These are phyloP conservation scores for Cartodere bifasciata DNA, from an alignment of 2,888 invertebrate species.

Conservation along the genomic window DNA sequence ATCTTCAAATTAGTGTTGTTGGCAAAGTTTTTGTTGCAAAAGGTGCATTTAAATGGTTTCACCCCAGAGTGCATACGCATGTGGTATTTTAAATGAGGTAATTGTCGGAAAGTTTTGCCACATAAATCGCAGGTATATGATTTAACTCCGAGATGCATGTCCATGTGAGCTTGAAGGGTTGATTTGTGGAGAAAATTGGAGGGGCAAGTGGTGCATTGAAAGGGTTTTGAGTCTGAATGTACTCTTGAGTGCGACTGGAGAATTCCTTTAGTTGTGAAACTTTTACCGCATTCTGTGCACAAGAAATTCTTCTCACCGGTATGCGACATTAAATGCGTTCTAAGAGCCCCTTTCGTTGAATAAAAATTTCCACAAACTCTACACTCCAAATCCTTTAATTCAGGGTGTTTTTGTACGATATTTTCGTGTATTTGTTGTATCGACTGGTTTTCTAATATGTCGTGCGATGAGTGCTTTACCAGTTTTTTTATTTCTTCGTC, in stretches of 20 bases:
- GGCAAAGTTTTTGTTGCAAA: slow-evolving; percentile 21
- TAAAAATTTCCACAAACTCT: too few relatives aligned
- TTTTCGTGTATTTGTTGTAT: too few relatives aligned
- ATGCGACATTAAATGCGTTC: slow-evolving; percentile 16
- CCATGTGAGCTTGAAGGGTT: not conserved
- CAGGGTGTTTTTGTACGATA: too few relatives aligned
- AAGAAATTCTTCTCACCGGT: slow-evolving; percentile 19
- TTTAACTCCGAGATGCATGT: slow-evolving; percentile 12
- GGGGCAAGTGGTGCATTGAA: not conserved
- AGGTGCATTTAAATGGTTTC: slow-evolving; percentile 15
- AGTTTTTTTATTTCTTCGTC: too few relatives aligned
- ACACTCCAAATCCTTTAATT: too few relatives aligned
- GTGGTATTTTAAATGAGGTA: slow-evolving; percentile 16
- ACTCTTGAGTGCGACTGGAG: slow-evolving; percentile 20
- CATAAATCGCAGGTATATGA: slow-evolving; percentile 25
- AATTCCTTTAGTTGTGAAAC: slow-evolving; percentile 21
- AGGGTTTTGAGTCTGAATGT: slow-evolving; percentile 18
- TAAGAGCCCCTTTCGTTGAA: slow-evolving; percentile 13
- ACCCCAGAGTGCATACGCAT: slow-evolving; percentile 16
- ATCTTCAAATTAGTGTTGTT: not conserved
- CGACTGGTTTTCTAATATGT: too few relatives aligned
- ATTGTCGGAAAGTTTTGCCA: slow-evolving; percentile 19
- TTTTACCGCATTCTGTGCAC: slow-evolving; percentile 21
- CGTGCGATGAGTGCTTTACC: too few relatives aligned
- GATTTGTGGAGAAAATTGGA: not conserved